Base-by-base conservation (phyloP, 2,888 invertebrate genomes). In the Brachyptera putata region DNA sequence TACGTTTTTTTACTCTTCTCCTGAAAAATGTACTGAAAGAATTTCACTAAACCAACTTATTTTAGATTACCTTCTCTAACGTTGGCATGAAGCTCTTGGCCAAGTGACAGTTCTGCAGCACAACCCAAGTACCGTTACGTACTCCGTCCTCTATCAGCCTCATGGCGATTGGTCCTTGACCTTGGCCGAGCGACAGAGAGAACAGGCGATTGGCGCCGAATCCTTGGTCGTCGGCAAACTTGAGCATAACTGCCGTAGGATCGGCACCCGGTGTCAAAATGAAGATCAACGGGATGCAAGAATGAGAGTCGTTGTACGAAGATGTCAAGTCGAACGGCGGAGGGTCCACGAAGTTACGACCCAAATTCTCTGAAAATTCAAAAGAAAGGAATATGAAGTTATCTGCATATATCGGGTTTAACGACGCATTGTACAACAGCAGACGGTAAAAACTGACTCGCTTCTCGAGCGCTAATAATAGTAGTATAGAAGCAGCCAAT, bases 81-180 rank as follows among this genome's bases (percentile, higher is more conserved):
- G 85, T 83, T 0, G 90, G 86, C 95, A 97, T 95, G 84, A 95
- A 97, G 70, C 94, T 94, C 69, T 91, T 90, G 0, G 95, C 95
- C 69, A 97, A 78, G 72, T 97, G 96, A 71, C 96, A 97, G 75
- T 97, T 97, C 77, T 96, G 96, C 57, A 97, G 76, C 16, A 95
- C 85, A 0, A 96, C 91, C 97, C 97, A 97, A 49, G 88, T 86
- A 1, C 96, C 96, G 65, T 84, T 82, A 67, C 84, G 84, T 1
- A 89, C 82, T 1, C 92, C 95, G 65, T 90, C 87, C 53, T 89
- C 87, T 58, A 96, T 92, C 75, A 95, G 80, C 71, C 84, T 85
- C 21, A 91, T 84, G 0, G 95, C 96, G 67, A 91, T 87, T 0
- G 90, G 88, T 1, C 95, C 95, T 77, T 96, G 96, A 0, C 96